Conservation (phyloP, 2,888 invertebrate genomes). For the Acleris laterana region DNA sequence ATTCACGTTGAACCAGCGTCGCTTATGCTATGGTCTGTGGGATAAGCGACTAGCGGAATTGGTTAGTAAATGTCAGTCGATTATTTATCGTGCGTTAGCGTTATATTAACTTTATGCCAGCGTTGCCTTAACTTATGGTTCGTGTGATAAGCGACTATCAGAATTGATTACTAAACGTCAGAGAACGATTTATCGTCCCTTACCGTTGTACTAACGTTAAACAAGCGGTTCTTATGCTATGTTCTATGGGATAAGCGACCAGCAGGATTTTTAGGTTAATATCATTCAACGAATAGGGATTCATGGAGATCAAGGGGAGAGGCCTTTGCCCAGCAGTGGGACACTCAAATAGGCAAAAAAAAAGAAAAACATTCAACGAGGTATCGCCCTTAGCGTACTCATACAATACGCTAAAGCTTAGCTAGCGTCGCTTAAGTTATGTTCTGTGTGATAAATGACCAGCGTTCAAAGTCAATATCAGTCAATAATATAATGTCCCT, state of each 20-base stretch:
- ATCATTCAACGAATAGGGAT: no score
- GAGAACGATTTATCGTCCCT: slow-evolving; percentile 15
- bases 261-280: neutral
- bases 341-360: no score
- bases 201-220: slow-evolving; percentile 5
- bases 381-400: neutral
- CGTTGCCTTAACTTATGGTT: neutral
- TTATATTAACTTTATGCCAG: neutral
- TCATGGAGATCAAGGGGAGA: no score
- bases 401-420: neutral
- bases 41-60: neutral
- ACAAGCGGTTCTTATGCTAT: neutral
- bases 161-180: neutral
- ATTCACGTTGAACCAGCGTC: slow-evolving; percentile 4
- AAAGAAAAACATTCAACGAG: no score
- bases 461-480: neutral
- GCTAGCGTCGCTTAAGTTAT: no score
- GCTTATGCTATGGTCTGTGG: slow-evolving; percentile 1
- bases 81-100: neutral
- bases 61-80: neutral
- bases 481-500: neutral
- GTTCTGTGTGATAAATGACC: no score
- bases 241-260: slow-evolving; percentile 2
- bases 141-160: slow-evolving; percentile 5
- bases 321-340: no score